Evolutionary conservation across 2,113 vertebrate species (phyloP), one percentile per base, ranked within the genome.

Genomic region (Cromileptes altivelis): DNA sequence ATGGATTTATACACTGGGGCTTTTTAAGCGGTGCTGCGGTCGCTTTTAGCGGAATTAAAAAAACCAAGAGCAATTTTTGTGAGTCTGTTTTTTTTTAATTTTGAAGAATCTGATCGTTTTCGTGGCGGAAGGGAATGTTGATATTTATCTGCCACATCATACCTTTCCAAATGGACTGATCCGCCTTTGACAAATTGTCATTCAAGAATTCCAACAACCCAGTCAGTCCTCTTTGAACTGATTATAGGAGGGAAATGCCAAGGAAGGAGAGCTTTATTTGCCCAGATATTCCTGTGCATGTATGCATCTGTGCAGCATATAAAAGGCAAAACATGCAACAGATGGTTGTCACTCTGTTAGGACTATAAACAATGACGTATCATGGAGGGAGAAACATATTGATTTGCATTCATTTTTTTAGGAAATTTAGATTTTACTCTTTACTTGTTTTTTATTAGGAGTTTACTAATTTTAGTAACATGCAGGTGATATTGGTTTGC

Each of bases 141-240:
- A 23, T 75, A n/a, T 67, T 49, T 50, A 77, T 78, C 25, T 79
- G 75, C 58, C 67, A 56, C 75, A n/a, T 5, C 85, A 42, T 47
- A 90, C 89, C 90, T 93, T 91, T 93, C 80, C 85, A 82, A 95
- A 95, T 95, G 95, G 95, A 93, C 93, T 95, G 82, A 86, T 94
- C 95, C 95, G 78, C 61, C 73, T 93, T 89, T 92, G 92, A 94
- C 90, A 92, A 92, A 94, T 92, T 94, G 94, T 93, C 94, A 94
- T 94, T 95, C 91, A 94, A 92, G 88, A 94, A 88, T 89, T 88
- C 87, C 55, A 74, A 69, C 74, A 78, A 70, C 49, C 85, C 75
- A 10, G 47, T 81, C 78, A 84, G 73, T 69, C 55, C 67, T 33
- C 6, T 71, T 15, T 52, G 70, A 64, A 63, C 55, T 80, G 63